phyloP scores from a whole-genome alignment of 2,113 vertebrate genomes.

The Amphilophus citrinellus region DNA sequence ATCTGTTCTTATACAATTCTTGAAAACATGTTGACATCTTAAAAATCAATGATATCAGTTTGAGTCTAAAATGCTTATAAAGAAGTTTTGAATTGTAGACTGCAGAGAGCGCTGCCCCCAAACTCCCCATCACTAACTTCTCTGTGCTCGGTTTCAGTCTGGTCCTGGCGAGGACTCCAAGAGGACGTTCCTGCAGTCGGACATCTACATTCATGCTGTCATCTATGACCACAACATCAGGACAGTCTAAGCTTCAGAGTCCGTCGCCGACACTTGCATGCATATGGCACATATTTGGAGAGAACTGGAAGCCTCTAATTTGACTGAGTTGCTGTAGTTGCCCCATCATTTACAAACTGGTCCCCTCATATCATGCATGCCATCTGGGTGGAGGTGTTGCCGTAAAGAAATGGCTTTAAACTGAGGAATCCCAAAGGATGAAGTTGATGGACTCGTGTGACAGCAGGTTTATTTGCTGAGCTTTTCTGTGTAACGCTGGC shows the following conservation, averaged over 20 bases:
- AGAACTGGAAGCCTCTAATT: conserved; percentile 66
- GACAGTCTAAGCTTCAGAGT: conserved; percentile 65
- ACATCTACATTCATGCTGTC: conserved; percentile 84
- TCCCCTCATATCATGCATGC: conserved; percentile 57
- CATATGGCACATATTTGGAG: conserved; percentile 48
- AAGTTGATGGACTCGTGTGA: conserved; percentile 1
- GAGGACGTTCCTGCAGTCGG: conserved; percentile 78
- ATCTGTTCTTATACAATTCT: neutral
- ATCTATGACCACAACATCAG: conserved; percentile 86
- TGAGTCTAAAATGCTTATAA: neutral
- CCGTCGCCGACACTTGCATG: conserved; percentile 21
- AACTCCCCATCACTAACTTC: neutral
- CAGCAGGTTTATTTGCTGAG: neutral
- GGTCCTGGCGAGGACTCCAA: conserved; percentile 82
- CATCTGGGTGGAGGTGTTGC: conserved; percentile 72
- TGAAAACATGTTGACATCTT: neutral
- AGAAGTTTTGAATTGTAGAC: neutral
- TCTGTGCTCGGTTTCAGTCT: conserved; percentile 74
- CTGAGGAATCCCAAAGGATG: conserved; percentile 37
- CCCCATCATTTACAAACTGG: conserved; percentile 59
- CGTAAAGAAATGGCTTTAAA: conserved; percentile 19
- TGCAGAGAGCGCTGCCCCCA: neutral
- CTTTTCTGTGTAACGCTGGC: neutral
- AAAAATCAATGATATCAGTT: neutral
- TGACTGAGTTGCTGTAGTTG: conserved; percentile 44